Evolutionary conservation across 2,797 vertebrate genomes (phyloP), one percentile per base, ranked within the genome.

Genomic region (Todus mexicanus): DNA sequence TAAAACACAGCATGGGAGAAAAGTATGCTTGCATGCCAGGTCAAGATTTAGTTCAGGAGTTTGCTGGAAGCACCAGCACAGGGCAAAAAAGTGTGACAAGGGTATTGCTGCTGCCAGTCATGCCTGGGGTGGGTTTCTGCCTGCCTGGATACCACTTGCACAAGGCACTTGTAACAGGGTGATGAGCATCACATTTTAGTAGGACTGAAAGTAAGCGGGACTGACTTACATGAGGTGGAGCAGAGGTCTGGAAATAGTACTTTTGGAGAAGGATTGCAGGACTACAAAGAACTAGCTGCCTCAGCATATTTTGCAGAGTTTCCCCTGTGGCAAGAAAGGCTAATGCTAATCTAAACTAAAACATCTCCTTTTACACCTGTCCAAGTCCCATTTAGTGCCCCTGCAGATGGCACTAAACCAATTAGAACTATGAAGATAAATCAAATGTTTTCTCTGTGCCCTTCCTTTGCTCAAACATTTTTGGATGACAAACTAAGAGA

Each of bases 81-180:
- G 37, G 20, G 10, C 16, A 65, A 65, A 51, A n/a, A 60, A 26
- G 8, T 1, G 4, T 25, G 56, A 33, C 26, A 15, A 21, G 10
- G 4, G 10, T 48, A 10, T 12, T 75, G 37, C 37, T 75, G 37
- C 42, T 79, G 54, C 12, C 29, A 8, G n/a, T 40, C 38, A 11
- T 53, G 19, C 12, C 59, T 40, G 59, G 25, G 42, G 8, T 37
- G 14, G 27, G 29, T 76, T 85, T 83, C 42, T 23, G 12, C 51
- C 42, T 73, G 47, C 15, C 8, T 54, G 25, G 9, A 31, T 78
- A 56, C 19, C 27, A 37, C 35, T 16, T 20, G 31, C 51, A 61
- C 1, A 0, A 45, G 43, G 6, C 53, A 38, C 12, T n/a, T 45
- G 20, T 15, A 76, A 25, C 6, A 2, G 14, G 4, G 15, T 37